Evolutionary conservation across 2,113 vertebrate species (phyloP).

Genomic region (Turnix velox): DNA sequence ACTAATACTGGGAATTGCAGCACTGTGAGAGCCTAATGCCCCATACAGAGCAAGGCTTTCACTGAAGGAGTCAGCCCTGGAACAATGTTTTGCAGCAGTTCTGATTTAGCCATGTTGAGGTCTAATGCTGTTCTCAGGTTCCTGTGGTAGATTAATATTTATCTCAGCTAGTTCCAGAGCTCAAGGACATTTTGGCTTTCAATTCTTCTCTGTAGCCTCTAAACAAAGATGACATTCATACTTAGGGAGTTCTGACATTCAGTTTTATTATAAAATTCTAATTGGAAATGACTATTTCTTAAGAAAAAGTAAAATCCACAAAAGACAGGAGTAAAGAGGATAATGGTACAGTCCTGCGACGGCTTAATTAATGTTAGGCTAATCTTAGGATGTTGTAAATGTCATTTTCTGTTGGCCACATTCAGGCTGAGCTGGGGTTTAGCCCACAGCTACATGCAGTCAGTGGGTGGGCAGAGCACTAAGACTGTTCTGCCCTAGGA

Average conservation of each 20-base stretch:
- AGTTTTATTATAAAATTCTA: constrained; percentile 69
- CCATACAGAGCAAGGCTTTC: fast-evolving
- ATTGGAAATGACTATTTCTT: constrained; percentile 57
- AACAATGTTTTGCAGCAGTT: background rate
- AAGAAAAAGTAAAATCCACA: constrained; percentile 65
- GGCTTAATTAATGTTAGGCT: constrained; percentile 74
- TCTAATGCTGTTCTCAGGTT: background rate
- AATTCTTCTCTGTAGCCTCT: background rate
- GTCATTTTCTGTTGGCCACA: constrained; percentile 61
- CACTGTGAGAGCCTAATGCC: background rate
- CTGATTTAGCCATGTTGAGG: background rate
- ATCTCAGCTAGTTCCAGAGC: background rate
- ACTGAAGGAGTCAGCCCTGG: background rate
- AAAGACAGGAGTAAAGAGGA: constrained; percentile 57
- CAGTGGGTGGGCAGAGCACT: constrained; percentile 5
- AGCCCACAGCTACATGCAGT: constrained; percentile 33
- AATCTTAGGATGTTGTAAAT: constrained; percentile 67
- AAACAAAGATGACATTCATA: constrained; percentile 47
- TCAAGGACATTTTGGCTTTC: constrained; percentile 4
- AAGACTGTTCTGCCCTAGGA: constrained; percentile 36
- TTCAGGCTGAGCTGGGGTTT: constrained; percentile 59
- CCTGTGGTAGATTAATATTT: background rate
- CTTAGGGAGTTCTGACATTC: constrained; percentile 64
- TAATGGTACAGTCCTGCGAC: constrained; percentile 10
- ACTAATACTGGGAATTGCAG: background rate